Base-by-base conservation (phyloP, 2,797 vertebrate genomes). In the Neostethus bicornis region DNA sequence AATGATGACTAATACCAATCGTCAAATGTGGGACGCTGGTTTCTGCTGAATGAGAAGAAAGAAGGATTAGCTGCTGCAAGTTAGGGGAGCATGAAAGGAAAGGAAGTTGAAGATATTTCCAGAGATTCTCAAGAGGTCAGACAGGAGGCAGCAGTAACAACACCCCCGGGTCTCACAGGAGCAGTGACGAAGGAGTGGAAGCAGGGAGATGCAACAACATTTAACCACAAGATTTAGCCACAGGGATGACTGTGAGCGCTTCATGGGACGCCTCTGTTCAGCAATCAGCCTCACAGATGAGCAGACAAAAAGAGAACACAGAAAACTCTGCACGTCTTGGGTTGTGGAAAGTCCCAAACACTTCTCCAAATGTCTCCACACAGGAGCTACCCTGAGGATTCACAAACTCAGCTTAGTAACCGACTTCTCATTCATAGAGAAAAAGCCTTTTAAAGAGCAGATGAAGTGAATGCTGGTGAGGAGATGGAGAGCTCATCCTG, bases 381-480 rank as follows among this genome's bases (percentile, higher is more conserved):
- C 2, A 46, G 58, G n/a, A 43, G 25, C 52, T 43, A 55, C 70
- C 50, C 62, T 26, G 7, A 57, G 64, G 66, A 74, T 55, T 65
- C 56, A 39, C 42, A 34, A 59, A 66, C 56, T 44, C 24, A 19
- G 53, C 53, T 79, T 58, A 50, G 34, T 69, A 67, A 73, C 66
- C 76, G 70, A 70, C 45, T 60, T 51, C 73, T 69, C 48, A 38
- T 38, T 57, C 14, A 17, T 85, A 49, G 70, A 64, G 48, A 77
- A 69, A 44, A 66, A 47, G 59, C 63, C 48, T 62, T 55, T 59
- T 72, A 57, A 38, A 56, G 46, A 60, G 46, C 34, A 43, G 51
- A 51, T 55, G 44, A 54, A 59, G 53, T 59, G 16, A 25, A 47
- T 57, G 46, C 21, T 4, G 19, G 29, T 19, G 51, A 38, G n/a